Percentiles rank a stretch among this genome's conserved stretches.
These are phyloP conservation scores for Pomphorhynchus laevis DNA, from an alignment of 1,140 invertebrate genomes.

Conservation along the genomic window DNA sequence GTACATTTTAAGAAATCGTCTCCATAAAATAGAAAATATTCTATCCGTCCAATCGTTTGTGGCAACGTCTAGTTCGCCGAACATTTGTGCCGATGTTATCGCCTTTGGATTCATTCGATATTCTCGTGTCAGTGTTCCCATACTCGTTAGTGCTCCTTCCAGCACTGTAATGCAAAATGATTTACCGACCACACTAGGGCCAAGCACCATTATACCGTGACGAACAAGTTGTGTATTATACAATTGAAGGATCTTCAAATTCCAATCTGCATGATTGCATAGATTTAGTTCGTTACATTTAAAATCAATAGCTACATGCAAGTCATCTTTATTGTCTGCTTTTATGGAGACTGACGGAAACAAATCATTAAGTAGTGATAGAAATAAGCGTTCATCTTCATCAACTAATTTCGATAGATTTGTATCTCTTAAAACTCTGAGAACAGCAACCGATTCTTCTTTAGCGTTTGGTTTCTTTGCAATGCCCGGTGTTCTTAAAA, in stretches of 20 bases:
- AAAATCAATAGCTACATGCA: slow-evolving; percentile 16
- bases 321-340: slow-evolving; percentile 48
- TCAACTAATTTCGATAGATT: slow-evolving; percentile 34
- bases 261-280: slow-evolving; percentile 63
- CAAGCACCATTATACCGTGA: slow-evolving; percentile 76
- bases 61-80: slow-evolving; percentile 59
- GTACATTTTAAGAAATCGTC: slow-evolving; percentile 57
- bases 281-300: slow-evolving; percentile 25
- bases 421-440: slow-evolving; percentile 75
- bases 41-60: slow-evolving; percentile 94
- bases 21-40: slow-evolving; percentile 73
- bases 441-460: slow-evolving; percentile 72
- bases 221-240: slow-evolving; percentile 73
- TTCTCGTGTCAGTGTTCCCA: slow-evolving; percentile 26
- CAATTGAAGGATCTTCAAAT: slow-evolving; percentile 63
- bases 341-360: slow-evolving; percentile 64
- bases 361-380: slow-evolving; percentile 63
- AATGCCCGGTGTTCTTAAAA: slow-evolving; percentile 51
- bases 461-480: slow-evolving; percentile 55
- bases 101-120: slow-evolving; percentile 93
- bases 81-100: slow-evolving; percentile 82
- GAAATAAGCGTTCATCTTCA: slow-evolving; percentile 74
- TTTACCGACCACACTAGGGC: slow-evolving; percentile 60
- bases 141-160: slow-evolving; percentile 31
- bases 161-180: slow-evolving; percentile 59